phyloP scores from a whole-genome alignment of 2,888 invertebrate genomes.

The Euzetes globulus region DNA sequence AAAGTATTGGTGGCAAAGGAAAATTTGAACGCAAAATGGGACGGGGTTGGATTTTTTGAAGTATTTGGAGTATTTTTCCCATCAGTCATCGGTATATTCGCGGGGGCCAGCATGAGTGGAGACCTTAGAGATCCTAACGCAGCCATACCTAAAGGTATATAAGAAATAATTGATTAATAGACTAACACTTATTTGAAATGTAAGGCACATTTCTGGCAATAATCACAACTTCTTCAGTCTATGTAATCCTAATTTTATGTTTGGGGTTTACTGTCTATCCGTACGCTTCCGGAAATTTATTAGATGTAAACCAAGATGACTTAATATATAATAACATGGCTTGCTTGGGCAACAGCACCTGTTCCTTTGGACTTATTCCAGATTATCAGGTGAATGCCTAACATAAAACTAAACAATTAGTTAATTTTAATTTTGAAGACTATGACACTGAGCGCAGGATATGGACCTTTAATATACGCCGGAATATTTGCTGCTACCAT shows the following conservation, averaged over 20 bases:
- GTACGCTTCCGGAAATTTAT: conserved; percentile 45
- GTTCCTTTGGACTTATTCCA: conserved; percentile 38
- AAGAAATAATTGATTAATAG: not conserved
- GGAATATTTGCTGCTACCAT: conserved; percentile 95
- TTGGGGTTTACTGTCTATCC: conserved; percentile 38
- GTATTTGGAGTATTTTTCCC: conserved; percentile 40
- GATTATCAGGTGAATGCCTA: conserved; percentile 38
- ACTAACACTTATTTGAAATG: not conserved
- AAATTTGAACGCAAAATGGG: conserved; percentile 33
- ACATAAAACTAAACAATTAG: not conserved
- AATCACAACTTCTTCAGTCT: conserved; percentile 46
- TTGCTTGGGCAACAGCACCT: not conserved
- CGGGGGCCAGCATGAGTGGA: conserved; percentile 40
- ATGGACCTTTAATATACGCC: conserved; percentile 68
- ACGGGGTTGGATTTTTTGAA: conserved; percentile 34
- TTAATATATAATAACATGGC: not conserved
- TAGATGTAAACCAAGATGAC: conserved; percentile 37
- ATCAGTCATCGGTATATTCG: conserved; percentile 39
- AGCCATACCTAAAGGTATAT: conserved; percentile 47
- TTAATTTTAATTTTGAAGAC: conserved; percentile 43
- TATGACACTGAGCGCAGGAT: conserved; percentile 45
- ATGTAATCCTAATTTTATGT: conserved; percentile 45
- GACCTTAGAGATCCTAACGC: conserved; percentile 45
- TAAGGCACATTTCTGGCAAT: conserved; percentile 48
- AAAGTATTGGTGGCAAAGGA: conserved; percentile 20